These are phyloP conservation scores for Tipula helvola DNA, from an alignment of 2,888 invertebrate species.

Conservation along the genomic window DNA sequence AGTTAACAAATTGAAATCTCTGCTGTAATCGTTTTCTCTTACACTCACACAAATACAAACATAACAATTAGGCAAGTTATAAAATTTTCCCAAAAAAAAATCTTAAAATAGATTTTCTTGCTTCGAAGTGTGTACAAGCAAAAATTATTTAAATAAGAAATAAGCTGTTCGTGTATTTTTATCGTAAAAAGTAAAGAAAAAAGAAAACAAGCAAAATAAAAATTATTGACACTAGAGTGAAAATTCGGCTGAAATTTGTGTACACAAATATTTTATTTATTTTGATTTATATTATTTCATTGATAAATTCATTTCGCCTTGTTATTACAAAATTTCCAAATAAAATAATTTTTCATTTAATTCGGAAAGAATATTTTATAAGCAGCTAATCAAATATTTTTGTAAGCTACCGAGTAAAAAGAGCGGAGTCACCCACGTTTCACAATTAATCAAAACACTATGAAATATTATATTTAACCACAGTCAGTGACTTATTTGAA, in stretches of 20 bases:
- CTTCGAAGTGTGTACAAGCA: neutral
- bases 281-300: neutral
- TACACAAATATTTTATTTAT: neutral
- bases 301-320: neutral
- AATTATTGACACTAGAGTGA: neutral
- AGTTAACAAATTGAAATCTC: neutral
- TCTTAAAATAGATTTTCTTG: neutral
- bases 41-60: neutral
- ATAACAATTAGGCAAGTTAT: neutral
- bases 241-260: neutral
- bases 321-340: neutral
- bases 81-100: neutral
- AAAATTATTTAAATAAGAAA: neutral
- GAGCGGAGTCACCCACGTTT: too few relatives aligned
- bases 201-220: neutral
- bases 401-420: too few relatives aligned
- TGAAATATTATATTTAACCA: too few relatives aligned
- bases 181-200: neutral
- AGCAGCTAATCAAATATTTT: too few relatives aligned
- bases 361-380: neutral
- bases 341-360: neutral
- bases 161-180: slow-evolving; percentile 4
- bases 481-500: too few relatives aligned
- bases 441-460: too few relatives aligned
- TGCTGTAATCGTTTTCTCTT: neutral